Conservation (phyloP, 23 tunicate species). For the Botrylloides violaceus region DNA sequence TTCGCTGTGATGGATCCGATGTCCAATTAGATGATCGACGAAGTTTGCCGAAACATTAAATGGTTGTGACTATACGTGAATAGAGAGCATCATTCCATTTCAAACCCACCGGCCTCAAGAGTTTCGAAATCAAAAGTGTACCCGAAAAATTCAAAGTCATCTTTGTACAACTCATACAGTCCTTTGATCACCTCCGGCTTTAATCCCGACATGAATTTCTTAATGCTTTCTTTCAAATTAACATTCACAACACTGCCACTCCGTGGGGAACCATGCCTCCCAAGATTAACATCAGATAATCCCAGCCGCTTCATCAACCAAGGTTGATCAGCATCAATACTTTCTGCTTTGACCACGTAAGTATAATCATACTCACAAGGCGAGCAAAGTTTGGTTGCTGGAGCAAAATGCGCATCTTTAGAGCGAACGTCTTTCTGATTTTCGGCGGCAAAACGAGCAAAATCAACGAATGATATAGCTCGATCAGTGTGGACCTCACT, state of each 20-base stretch:
- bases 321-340: slow-evolving; percentile 16
- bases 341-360: slow-evolving; percentile 21
- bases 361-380: slow-evolving; percentile 9
- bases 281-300: not conserved
- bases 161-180: slow-evolving; percentile 7
- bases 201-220: slow-evolving; percentile 16
- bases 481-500: not conserved
- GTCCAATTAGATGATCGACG: no score
- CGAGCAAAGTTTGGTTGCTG: slow-evolving; percentile 1
- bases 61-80: no score
- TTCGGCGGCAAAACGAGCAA: slow-evolving; percentile 11
- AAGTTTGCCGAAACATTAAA: no score
- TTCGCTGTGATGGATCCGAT: no score
- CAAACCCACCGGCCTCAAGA: slow-evolving; percentile 25
- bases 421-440: not conserved
- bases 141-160: slow-evolving; percentile 21
- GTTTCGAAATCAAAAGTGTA: slow-evolving; percentile 16
- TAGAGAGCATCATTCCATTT: no score
- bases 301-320: slow-evolving; percentile 8
- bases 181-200: not conserved
- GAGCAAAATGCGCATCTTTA: slow-evolving; percentile 12
- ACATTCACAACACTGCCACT: slow-evolving; percentile 21
- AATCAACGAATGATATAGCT: slow-evolving; percentile 16
- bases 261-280: slow-evolving; percentile 15
- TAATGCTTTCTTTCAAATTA: slow-evolving; percentile 7